Evolutionary conservation across 2,888 invertebrate genomes (phyloP).

Genomic region (Noctuana brunneofusca): DNA sequence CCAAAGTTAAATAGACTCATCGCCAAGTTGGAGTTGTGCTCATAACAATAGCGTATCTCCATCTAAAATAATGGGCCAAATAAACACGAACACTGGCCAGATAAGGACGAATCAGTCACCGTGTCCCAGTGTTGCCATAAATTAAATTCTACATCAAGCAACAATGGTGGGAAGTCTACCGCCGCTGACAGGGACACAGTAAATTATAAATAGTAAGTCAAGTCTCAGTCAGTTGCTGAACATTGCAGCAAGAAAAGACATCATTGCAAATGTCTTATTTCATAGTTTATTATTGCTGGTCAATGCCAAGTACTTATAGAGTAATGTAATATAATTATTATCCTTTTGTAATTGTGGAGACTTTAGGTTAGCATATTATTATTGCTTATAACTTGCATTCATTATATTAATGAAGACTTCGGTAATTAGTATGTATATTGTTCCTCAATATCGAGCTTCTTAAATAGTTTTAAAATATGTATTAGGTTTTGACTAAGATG

Average conservation of each 20-base stretch:
- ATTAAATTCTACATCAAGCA: slow-evolving; percentile 29
- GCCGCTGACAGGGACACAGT: slow-evolving; percentile 7
- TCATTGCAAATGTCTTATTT: not conserved
- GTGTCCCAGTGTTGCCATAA: slow-evolving; percentile 27
- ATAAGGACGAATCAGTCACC: slow-evolving; percentile 29
- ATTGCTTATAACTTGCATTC: no score
- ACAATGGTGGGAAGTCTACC: slow-evolving; percentile 14
- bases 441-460: no score
- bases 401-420: no score
- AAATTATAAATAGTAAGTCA: slow-evolving; percentile 5
- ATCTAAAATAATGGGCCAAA: slow-evolving; percentile 21
- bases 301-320: no score
- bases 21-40: not conserved
- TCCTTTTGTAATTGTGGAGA: no score
- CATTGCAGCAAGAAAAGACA: not conserved
- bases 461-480: no score
- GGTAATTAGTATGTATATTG: no score
- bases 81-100: slow-evolving; percentile 23
- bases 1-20: slow-evolving; percentile 7
- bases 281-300: no score
- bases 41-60: slow-evolving; percentile 19
- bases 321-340: no score
- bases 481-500: no score
- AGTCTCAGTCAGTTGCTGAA: not conserved
- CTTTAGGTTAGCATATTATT: no score